Percentiles rank a stretch among this genome's conserved stretches.
Evolutionary conservation across 2,797 vertebrate species (phyloP).

Genomic region (Dicrostonyx torquatus): DNA sequence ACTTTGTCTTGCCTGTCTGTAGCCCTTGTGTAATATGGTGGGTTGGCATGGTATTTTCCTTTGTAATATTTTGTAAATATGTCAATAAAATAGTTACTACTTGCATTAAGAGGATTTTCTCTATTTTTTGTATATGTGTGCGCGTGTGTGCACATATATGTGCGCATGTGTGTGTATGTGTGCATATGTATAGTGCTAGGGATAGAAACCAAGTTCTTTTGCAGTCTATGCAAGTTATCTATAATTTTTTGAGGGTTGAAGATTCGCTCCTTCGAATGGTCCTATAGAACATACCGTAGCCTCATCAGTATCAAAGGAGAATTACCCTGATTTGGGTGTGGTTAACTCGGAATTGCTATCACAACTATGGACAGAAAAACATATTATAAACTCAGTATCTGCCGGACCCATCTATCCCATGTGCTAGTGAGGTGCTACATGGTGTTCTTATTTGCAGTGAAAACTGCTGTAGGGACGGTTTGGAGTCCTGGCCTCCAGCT

Average conservation of each 20-base stretch:
- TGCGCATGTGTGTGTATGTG: too few relatives aligned
- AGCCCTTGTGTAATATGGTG: conserved; percentile 76
- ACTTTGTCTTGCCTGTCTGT: conserved; percentile 80
- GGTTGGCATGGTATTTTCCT: conserved; percentile 78
- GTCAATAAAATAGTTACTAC: conserved; percentile 86
- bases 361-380: background rate
- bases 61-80: conserved; percentile 90
- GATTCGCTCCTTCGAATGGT: conserved; percentile 23
- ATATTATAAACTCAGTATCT: background rate
- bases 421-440: background rate
- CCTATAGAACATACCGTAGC: background rate
- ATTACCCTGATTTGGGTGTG: background rate
- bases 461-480: background rate
- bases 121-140: background rate
- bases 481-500: too few relatives aligned
- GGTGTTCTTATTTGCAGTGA: background rate
- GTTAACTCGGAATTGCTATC: background rate
- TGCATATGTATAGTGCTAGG: too few relatives aligned
- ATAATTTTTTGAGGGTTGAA: conserved; percentile 26
- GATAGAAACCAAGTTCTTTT: background rate
- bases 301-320: background rate
- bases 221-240: background rate
- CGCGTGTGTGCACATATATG: background rate
- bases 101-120: conserved; percentile 73
- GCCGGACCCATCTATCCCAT: background rate